Evolutionary conservation across 1,140 invertebrate species (phyloP).

Genomic region (Pseudachorutes palmiensis): DNA sequence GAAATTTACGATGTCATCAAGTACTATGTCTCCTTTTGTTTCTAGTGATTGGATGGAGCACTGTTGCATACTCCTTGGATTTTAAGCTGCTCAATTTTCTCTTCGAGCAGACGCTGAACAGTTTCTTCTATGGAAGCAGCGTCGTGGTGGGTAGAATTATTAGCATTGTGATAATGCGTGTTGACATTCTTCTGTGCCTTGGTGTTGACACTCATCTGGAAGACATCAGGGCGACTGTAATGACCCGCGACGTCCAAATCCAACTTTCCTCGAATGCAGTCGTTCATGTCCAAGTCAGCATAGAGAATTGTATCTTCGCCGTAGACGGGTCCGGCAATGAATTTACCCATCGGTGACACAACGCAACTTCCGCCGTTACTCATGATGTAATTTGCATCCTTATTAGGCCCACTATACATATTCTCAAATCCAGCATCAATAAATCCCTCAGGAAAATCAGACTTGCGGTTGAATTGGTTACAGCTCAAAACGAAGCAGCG

Average conservation of each 20-base stretch:
- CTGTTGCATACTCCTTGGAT: too few species aligned
- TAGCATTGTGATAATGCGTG: neutral
- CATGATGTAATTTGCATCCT: slow-evolving; percentile 18
- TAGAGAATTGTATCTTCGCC: slow-evolving; percentile 14
- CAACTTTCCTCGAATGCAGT: slow-evolving; percentile 22
- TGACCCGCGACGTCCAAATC: slow-evolving; percentile 22
- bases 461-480: slow-evolving; percentile 22
- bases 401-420: neutral
- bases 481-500: slow-evolving; percentile 32
- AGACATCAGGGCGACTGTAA: slow-evolving; percentile 22
- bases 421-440: slow-evolving; percentile 2
- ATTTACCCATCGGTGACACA: slow-evolving; percentile 14
- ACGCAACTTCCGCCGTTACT: slow-evolving; percentile 24
- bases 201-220: slow-evolving; percentile 18
- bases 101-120: too few species aligned
- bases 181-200: slow-evolving; percentile 12
- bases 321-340: slow-evolving; percentile 20
- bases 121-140: neutral
- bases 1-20: too few species aligned
- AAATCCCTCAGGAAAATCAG: slow-evolving; percentile 22
- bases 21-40: too few species aligned
- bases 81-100: too few species aligned
- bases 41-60: too few species aligned
- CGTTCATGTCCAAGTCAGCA: slow-evolving; percentile 21
- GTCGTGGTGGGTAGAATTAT: neutral